Conservation (phyloP, 2,113 vertebrate genomes). For the Pelodiscus sinensis region DNA sequence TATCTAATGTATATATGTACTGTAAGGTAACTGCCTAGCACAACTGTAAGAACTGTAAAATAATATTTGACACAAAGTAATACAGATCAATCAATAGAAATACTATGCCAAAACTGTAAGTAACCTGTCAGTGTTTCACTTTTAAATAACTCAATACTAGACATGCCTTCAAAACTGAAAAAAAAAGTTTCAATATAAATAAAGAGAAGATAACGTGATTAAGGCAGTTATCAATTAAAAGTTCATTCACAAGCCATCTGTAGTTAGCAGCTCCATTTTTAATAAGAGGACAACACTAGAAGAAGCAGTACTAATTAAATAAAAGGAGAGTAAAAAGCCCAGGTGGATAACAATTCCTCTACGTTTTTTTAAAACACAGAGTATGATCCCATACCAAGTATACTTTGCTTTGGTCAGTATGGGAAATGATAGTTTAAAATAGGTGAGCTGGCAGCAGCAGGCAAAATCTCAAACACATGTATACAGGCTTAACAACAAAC, state of each 20-base stretch:
- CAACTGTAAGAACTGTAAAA: not conserved
- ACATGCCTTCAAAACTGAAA: not conserved
- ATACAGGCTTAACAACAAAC: conserved; percentile 15
- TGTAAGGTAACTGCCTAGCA: not conserved
- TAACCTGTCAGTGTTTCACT: not conserved
- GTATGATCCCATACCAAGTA: not conserved
- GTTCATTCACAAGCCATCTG: not conserved
- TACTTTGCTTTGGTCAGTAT: not conserved
- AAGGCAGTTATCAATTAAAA: not conserved
- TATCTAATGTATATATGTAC: not conserved
- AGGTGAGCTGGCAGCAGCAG: not conserved
- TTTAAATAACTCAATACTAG: not conserved
- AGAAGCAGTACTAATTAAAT: conserved; percentile 34
- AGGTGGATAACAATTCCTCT: not conserved
- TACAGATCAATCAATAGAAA: not conserved
- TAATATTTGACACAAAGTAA: not conserved
- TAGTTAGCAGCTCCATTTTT: not conserved
- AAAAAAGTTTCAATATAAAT: not conserved
- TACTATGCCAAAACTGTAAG: not conserved
- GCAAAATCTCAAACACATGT: conserved; percentile 53
- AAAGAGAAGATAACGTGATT: not conserved
- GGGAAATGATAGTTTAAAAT: not conserved
- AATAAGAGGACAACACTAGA: not conserved
- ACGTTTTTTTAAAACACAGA: accelerated
- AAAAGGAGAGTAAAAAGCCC: not conserved